Conservation (phyloP, 1,140 invertebrate species). For the Pantala flavescens region DNA sequence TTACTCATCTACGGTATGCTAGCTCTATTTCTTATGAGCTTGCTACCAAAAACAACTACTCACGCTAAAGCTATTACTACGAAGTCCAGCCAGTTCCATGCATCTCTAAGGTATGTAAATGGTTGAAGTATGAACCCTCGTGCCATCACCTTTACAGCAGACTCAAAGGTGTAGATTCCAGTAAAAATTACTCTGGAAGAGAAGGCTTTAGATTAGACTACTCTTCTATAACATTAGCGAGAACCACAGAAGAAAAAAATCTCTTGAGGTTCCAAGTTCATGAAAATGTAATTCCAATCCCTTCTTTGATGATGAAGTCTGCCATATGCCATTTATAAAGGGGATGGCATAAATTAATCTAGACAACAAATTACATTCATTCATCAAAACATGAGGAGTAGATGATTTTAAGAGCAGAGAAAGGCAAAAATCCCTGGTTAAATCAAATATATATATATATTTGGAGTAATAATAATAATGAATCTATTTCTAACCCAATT, state of each 20-base stretch:
- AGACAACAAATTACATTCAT: neutral
- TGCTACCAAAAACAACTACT: conserved; percentile 45
- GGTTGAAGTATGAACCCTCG: conserved; percentile 97
- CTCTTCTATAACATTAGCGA: neutral
- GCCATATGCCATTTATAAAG: neutral
- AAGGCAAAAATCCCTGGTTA: neutral
- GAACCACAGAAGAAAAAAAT: neutral
- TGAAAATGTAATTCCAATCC: conserved; percentile 1
- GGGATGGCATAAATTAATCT: neutral
- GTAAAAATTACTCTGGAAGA: conserved; percentile 95
- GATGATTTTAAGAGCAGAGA: neutral
- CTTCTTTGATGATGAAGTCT: neutral
- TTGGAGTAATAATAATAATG: neutral
- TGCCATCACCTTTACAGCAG: conserved; percentile 96
- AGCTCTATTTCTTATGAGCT: neutral
- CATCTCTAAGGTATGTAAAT: conserved; percentile 99
- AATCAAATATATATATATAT: neutral
- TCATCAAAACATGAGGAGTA: neutral
- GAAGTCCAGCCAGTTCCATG: conserved; percentile 99
- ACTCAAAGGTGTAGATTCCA: conserved; percentile 98
- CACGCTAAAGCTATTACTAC: conserved; percentile 99
- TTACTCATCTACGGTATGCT: conserved; percentile 11
- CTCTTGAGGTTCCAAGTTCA: neutral
- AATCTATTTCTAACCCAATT: neutral
- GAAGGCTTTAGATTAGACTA: conserved; percentile 9